phyloP scores from a whole-genome alignment of 2,888 invertebrate genomes.

The Zygaena filipendulae region DNA sequence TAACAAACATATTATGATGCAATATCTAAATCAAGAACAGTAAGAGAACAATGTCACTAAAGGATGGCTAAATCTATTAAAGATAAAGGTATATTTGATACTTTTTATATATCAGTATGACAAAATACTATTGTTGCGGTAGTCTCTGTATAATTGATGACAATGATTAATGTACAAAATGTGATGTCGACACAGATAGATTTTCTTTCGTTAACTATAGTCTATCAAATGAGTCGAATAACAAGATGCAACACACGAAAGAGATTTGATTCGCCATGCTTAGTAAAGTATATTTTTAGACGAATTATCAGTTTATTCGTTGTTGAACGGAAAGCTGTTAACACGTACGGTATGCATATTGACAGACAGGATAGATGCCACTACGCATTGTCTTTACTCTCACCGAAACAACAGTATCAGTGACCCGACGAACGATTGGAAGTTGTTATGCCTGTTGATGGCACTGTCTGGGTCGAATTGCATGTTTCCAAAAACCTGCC shows the following conservation, averaged over 20 bases:
- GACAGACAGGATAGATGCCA: slow-evolving; percentile 21
- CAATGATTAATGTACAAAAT: slow-evolving; percentile 28
- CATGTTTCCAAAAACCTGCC: slow-evolving; percentile 94
- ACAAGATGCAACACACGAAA: slow-evolving; percentile 26
- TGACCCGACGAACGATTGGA: slow-evolving; percentile 91
- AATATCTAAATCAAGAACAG: slow-evolving; percentile 25
- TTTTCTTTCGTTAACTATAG: slow-evolving; percentile 29
- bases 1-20: slow-evolving; percentile 28
- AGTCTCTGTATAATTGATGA: slow-evolving; percentile 21
- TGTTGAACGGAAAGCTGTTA: too few species aligned
- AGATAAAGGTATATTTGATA: slow-evolving; percentile 16
- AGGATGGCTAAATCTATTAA: slow-evolving; percentile 29
- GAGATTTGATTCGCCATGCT: slow-evolving; percentile 25
- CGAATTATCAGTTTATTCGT: slow-evolving; percentile 1
- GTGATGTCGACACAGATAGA: slow-evolving; percentile 31
- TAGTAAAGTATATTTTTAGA: slow-evolving; percentile 8
- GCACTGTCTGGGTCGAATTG: slow-evolving; percentile 84
- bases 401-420: slow-evolving; percentile 94
- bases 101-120: slow-evolving; percentile 15
- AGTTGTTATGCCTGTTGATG: slow-evolving; percentile 96
- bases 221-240: slow-evolving; percentile 21
- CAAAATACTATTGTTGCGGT: too few species aligned
- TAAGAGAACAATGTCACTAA: slow-evolving; percentile 25
- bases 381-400: slow-evolving; percentile 50
- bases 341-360: slow-evolving; percentile 15